Conservation (phyloP, 2,113 vertebrate species). For the Laterallus jamaicensis region DNA sequence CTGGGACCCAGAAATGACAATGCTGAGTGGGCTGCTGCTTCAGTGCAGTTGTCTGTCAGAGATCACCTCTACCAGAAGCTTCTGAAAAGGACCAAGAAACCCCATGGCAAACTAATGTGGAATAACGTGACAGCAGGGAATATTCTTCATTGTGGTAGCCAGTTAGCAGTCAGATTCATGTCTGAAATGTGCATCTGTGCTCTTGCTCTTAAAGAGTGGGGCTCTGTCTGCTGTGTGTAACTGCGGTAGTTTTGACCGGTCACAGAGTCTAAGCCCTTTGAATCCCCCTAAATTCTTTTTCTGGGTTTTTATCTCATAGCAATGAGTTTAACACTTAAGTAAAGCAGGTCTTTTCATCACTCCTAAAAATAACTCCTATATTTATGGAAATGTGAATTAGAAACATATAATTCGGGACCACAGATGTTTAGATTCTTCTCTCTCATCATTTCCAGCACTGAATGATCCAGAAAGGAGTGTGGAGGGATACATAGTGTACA, state of each 20-base stretch:
- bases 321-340: not conserved
- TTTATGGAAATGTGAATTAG: slow-evolving; percentile 8
- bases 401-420: not conserved
- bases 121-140: not conserved
- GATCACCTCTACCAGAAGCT: not conserved
- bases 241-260: not conserved
- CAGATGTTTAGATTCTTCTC: not conserved
- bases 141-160: not conserved
- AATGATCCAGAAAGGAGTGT: not conserved
- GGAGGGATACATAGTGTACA: not conserved
- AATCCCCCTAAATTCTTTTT: not conserved
- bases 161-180: not conserved
- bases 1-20: not conserved
- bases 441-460: not conserved
- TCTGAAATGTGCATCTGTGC: not conserved
- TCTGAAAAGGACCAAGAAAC: not conserved
- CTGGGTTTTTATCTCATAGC: not conserved
- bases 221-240: not conserved
- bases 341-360: not conserved
- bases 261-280: not conserved
- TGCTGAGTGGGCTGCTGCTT: not conserved
- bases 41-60: not conserved
- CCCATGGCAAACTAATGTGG: not conserved
- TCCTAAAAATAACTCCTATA: not conserved
- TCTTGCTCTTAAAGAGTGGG: fast-evolving